These are phyloP conservation scores for Ranitomeya variabilis DNA, from an alignment of 2,113 vertebrate species.

Conservation along the genomic window DNA sequence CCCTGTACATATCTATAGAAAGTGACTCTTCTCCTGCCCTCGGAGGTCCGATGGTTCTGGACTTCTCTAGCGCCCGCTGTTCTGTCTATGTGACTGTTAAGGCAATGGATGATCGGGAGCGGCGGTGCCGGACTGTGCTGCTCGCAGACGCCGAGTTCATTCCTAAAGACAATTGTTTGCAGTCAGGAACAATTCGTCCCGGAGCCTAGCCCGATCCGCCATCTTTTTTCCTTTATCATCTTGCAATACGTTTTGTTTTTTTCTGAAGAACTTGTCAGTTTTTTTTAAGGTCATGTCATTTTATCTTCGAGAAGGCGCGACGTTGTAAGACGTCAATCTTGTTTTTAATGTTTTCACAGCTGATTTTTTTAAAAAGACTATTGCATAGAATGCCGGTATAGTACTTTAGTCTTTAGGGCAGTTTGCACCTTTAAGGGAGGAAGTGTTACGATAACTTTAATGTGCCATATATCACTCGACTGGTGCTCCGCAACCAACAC, in stretches of 20 bases:
- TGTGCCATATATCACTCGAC: conserved; percentile 27
- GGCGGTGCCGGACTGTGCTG: neutral
- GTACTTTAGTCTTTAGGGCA: neutral
- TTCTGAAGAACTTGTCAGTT: neutral
- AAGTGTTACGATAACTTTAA: conserved; percentile 12
- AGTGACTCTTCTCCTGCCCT: neutral
- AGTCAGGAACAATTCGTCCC: neutral
- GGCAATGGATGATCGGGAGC: neutral
- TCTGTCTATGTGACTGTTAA: conserved; percentile 25
- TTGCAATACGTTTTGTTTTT: neutral
- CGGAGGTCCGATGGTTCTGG: neutral
- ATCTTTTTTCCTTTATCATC: neutral
- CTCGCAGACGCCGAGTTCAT: neutral
- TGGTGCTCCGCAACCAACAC: neutral
- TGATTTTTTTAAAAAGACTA: neutral
- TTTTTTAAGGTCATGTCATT: neutral
- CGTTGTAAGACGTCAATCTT: neutral
- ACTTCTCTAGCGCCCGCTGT: neutral
- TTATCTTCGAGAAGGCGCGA: neutral
- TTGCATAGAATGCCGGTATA: neutral
- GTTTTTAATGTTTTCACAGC: neutral
- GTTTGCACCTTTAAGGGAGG: neutral
- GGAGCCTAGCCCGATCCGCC: neutral
- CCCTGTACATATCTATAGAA: conserved; percentile 48
- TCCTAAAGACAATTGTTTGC: neutral